phyloP scores from a whole-genome alignment of 2,113 vertebrate genomes.

The Erythrolamprus reginae region DNA sequence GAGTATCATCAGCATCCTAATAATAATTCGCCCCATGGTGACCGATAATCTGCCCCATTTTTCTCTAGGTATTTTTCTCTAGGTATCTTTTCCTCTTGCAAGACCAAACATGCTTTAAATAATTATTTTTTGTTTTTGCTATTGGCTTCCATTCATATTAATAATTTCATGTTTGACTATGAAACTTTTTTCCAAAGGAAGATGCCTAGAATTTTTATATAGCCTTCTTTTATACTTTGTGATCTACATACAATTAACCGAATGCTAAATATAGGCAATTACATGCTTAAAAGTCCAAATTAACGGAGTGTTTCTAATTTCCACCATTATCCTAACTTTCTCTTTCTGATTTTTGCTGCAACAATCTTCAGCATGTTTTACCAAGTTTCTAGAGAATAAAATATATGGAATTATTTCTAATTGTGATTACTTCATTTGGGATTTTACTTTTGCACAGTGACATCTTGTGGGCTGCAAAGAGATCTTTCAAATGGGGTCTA shows the following conservation, averaged over 20 bases:
- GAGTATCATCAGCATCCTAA: background rate
- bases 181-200: background rate
- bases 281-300: background rate
- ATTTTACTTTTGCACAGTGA: background rate
- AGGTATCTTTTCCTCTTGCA: background rate
- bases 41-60: background rate
- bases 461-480: background rate
- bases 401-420: slow-evolving; percentile 4
- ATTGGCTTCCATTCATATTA: background rate
- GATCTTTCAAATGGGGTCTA: background rate
- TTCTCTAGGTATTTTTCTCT: background rate
- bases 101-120: background rate
- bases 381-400: background rate
- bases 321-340: background rate
- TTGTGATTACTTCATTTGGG: background rate
- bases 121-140: background rate
- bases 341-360: background rate
- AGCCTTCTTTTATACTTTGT: background rate
- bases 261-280: background rate
- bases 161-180: background rate
- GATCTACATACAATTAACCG: background rate
- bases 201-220: background rate
- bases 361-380: slow-evolving; percentile 1
- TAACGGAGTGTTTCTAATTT: background rate
- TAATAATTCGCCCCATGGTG: background rate